Base-by-base conservation (phyloP, 2,113 vertebrate species). In the Apteryx mantelli region DNA sequence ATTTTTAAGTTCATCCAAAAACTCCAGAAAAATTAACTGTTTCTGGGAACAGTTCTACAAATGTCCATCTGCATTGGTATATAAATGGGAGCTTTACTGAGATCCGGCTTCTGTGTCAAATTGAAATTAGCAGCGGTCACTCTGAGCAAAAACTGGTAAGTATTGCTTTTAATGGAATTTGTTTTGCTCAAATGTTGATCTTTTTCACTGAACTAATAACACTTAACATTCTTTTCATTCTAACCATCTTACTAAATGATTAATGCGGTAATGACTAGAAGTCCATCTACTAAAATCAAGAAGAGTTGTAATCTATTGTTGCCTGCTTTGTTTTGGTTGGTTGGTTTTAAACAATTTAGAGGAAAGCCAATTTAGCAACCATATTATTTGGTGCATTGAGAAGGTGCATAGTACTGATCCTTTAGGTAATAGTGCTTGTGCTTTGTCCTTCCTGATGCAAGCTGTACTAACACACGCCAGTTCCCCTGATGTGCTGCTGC, bases 61-160 rank as follows among this genome's bases (percentile, higher is more conserved):
- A 85, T 1, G 58, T 97, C 73, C 78, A 0, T 5, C 86, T 98
- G 38, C 92, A 21, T 44, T 98, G 98, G 98, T 86, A 85, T 89
- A 93, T 98, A 89, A 93, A 93, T 26, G 98, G 98, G 89, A 98
- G 50, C 79, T 98, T 98, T 91, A 73, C 75, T 76, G 96, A 93
- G 22, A 97, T 98, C 65, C 97, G 96, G 56, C 96, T 98, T 82
- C 86, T 96, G 22, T 98, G 98, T 97, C 97, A 98, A 96, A 82
- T 97, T 95, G 96, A 98, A 96, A 89, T 98, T 86, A 95, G 46
- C 40, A 81, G 66, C 83, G 53, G 73, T 58, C 87, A 88, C 52
- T 95, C 82, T 46, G 77, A 38, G 24, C 85, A 20, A 82, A 95
- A 97, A 94, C 66, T 95, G 97, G 98, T 98, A 97, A 97, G 97